Evolutionary conservation across 1,140 invertebrate genomes (phyloP), one percentile per base, ranked within the genome.

Genomic region (Paralvinella palmiformis): DNA sequence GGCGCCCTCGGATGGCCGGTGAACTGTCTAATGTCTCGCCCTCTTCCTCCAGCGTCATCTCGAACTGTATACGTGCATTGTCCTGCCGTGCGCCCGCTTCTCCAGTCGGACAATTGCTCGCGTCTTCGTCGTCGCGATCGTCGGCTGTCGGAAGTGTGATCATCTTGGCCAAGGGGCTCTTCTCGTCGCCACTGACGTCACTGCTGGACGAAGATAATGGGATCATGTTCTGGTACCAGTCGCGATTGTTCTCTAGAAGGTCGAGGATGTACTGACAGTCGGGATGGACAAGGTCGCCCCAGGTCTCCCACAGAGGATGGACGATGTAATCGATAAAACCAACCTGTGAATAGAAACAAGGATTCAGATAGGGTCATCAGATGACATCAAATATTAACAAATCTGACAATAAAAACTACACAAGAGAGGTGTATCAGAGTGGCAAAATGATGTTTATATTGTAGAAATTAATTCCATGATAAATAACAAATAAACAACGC

Each of bases 301-400:
- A 99, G 3, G 96, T 98, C 80, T 99, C 96, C 93, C 94, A 99
- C 22, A 99, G 82, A 6, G 96, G 96, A 83, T 98, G 96, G 3
- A 98, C 94, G 74, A 99, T 99, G 79, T 98, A 99, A 82, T 98
- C 95, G 74, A 99, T 99, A 78, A 99, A 99, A 67, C 96, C 95
- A 74, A 99, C 94, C 87, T 91, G 81, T 45, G 74, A 73, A 68
- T 55, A 50, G 60, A 68, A 62, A 58, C 6, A 41, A 41, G 37
- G 10, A 41, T 13, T 13, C 10, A n/a, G 37, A 13, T 41, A 13
- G n/a, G 10, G n/a, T 41, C 37, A 41, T 41, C 10, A 41, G 10
- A n/a, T 41, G n/a, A 13, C 10, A 41, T 41, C n/a, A n/a, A 41
- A 13, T 10, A 41, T 13, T 15, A n/a, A 44, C 13, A 13, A 44